These are phyloP conservation scores for Phataginus tetradactyla DNA, from an alignment of 2,797 vertebrate species.

Conservation along the genomic window DNA sequence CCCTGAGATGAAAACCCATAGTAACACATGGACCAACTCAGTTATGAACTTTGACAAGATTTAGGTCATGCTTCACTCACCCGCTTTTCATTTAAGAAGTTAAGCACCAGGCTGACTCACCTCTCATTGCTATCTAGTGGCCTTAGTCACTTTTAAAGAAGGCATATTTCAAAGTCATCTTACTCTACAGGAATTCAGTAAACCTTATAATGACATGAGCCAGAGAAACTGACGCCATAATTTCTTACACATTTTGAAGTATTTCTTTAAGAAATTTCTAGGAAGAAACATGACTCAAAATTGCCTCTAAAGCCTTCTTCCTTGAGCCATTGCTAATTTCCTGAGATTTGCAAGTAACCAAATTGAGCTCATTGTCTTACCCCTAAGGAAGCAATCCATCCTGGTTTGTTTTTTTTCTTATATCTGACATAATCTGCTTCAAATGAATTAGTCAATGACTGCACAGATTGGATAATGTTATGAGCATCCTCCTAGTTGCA, in stretches of 20 bases:
- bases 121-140: not conserved
- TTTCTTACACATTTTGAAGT: not conserved
- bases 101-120: not conserved
- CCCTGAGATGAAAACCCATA: not conserved
- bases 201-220: not conserved
- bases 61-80: accelerated
- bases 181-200: not conserved
- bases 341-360: not conserved
- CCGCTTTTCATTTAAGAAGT: not conserved
- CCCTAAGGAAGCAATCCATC: not conserved
- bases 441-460: not conserved
- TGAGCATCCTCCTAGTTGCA: not conserved
- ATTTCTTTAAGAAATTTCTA: not conserved
- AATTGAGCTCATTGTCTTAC: not conserved
- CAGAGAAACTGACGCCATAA: not conserved
- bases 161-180: not conserved
- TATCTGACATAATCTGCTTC: not conserved
- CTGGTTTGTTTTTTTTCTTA: not conserved
- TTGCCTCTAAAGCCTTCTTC: not conserved
- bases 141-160: conserved; percentile 59
- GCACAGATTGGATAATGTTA: not conserved
- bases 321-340: not conserved
- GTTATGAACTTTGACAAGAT: accelerated
- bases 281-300: not conserved
- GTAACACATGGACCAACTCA: not conserved